These are phyloP conservation scores for Odontocolon sp. DNA, from an alignment of 2,888 invertebrate species.

Conservation along the genomic window DNA sequence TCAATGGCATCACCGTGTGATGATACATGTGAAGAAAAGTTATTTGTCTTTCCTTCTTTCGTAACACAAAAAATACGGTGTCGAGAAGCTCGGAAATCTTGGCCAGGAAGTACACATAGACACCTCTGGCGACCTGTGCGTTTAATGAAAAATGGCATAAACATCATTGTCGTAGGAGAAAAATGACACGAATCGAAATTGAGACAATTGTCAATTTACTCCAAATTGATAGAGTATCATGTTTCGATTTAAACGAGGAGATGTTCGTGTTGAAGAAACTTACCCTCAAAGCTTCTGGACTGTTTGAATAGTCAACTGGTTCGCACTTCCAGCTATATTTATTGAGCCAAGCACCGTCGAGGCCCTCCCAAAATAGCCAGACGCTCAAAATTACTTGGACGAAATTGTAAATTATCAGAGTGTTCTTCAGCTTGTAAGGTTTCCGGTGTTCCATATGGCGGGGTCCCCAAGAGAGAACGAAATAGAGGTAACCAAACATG, in stretches of 20 bases:
- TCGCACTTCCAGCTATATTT: constrained; percentile 95
- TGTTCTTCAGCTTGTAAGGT: constrained; percentile 90
- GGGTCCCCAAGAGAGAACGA: constrained; percentile 91
- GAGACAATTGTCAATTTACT: no score
- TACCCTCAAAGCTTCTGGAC: constrained; percentile 91
- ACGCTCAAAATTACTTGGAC: constrained; percentile 92
- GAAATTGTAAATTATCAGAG: constrained; percentile 93
- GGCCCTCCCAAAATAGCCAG: constrained; percentile 91
- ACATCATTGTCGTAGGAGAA: background rate
- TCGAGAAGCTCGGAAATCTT: constrained; percentile 95
- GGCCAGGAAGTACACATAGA: constrained; percentile 93
- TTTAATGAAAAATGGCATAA: constrained; percentile 64
- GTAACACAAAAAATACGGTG: constrained; percentile 95
- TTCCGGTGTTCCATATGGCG: constrained; percentile 93
- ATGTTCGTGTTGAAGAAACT: constrained; percentile 68
- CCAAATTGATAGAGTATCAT: no score
- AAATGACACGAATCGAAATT: no score
- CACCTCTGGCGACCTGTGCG: constrained; percentile 85
- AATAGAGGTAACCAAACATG: constrained; percentile 86
- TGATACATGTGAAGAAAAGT: constrained; percentile 96
- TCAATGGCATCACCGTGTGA: constrained; percentile 97
- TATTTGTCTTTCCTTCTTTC: constrained; percentile 95
- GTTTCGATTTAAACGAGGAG: constrained; percentile 14
- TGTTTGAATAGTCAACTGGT: constrained; percentile 91
- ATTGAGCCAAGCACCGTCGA: constrained; percentile 89